A percentile compares a stretch with the other conserved stretches of the same genome.
These are phyloP conservation scores for Orestias chungarensis DNA, from an alignment of 2,797 vertebrate genomes.

Conservation along the genomic window DNA sequence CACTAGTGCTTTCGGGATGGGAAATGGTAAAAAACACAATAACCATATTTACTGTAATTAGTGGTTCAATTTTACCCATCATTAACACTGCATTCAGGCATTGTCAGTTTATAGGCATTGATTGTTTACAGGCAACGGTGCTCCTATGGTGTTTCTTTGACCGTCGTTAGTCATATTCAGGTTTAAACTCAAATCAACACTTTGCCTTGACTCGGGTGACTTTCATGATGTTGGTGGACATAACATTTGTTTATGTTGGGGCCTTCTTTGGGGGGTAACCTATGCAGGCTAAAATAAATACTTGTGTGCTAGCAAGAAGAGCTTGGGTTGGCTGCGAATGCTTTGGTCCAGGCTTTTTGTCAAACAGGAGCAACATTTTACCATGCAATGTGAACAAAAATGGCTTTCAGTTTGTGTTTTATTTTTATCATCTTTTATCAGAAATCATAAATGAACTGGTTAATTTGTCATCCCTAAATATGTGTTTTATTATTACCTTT, in stretches of 20 bases:
- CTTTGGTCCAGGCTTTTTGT: background rate
- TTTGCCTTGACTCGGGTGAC: constrained; percentile 48
- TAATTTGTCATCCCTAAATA: background rate
- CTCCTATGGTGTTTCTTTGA: constrained; percentile 42
- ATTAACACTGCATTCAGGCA: constrained; percentile 65
- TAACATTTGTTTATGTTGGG: constrained; percentile 37
- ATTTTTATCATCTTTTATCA: background rate
- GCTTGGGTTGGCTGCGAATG: background rate
- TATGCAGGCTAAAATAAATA: constrained; percentile 5
- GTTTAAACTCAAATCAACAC: constrained; percentile 77
- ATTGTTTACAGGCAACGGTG: constrained; percentile 50
- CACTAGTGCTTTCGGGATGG: too few relatives aligned
- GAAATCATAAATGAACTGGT: background rate
- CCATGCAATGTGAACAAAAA: background rate
- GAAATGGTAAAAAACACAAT: too few relatives aligned
- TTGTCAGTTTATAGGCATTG: constrained; percentile 69
- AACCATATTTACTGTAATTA: constrained; percentile 24
- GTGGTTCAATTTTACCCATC: constrained; percentile 60
- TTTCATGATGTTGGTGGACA: constrained; percentile 45
- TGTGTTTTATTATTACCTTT: background rate
- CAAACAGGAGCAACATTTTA: background rate
- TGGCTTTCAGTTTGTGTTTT: background rate
- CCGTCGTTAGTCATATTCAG: constrained; percentile 35
- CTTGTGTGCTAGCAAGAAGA: background rate
- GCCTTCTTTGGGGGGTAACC: constrained; percentile 13